These are phyloP conservation scores for Stenodera caucasica DNA, from an alignment of 2,888 invertebrate species.

Conservation along the genomic window DNA sequence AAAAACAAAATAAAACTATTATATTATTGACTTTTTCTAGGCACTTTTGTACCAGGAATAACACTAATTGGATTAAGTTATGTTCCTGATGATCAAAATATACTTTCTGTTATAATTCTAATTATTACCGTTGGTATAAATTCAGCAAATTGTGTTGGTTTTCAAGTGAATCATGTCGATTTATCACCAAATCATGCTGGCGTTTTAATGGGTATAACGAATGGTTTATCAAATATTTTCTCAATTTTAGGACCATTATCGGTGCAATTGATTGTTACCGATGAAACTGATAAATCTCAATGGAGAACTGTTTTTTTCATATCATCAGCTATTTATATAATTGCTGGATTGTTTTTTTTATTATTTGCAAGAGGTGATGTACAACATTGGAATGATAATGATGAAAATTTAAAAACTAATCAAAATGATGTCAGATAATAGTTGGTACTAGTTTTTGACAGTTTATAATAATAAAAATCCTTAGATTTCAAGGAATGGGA, in stretches of 20 bases:
- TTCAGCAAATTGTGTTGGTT: conserved; percentile 72
- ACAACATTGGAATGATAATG: conserved; percentile 64
- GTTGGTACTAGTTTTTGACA: too few species aligned
- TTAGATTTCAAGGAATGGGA: too few species aligned
- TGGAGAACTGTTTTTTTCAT: conserved; percentile 79
- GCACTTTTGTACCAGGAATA: conserved; percentile 69
- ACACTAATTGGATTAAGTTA: conserved; percentile 66
- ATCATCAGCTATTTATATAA: conserved; percentile 69
- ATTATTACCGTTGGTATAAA: conserved; percentile 73
- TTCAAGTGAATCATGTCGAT: conserved; percentile 79
- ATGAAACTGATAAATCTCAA: conserved; percentile 64
- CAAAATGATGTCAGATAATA: too few species aligned
- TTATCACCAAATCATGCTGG: conserved; percentile 84
- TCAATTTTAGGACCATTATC: conserved; percentile 77
- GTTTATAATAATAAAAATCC: too few species aligned
- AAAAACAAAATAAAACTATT: conserved; percentile 32
- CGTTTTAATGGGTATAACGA: conserved; percentile 82
- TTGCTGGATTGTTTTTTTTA: conserved; percentile 70
- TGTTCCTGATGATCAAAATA: conserved; percentile 61
- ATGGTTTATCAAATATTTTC: conserved; percentile 74
- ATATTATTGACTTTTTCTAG: conserved; percentile 47
- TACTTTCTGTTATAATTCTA: conserved; percentile 64
- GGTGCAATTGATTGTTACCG: conserved; percentile 69
- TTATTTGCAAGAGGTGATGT: conserved; percentile 68
- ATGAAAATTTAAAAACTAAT: too few species aligned